These are phyloP conservation scores for Diplodus sargus DNA, from an alignment of 2,797 vertebrate genomes.

Conservation along the genomic window DNA sequence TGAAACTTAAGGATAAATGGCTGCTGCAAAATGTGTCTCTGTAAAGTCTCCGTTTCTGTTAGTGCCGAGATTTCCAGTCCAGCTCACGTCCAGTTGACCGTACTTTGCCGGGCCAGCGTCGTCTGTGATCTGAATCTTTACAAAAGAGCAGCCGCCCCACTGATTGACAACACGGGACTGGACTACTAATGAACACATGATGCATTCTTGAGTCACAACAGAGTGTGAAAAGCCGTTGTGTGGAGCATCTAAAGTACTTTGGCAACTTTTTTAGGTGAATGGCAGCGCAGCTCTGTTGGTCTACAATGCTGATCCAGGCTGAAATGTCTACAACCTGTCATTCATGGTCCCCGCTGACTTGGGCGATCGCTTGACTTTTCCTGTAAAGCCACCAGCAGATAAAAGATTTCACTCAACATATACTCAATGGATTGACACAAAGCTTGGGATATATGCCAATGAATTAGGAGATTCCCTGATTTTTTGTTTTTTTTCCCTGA, in stretches of 20 bases:
- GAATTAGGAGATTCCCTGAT: background rate
- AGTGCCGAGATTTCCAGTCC: constrained; percentile 5
- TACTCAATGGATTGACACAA: background rate
- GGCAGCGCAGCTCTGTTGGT: background rate
- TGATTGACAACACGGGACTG: background rate
- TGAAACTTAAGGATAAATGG: constrained; percentile 25
- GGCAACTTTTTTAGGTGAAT: background rate
- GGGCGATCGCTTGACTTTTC: background rate
- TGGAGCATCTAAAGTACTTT: background rate
- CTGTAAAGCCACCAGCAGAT: background rate
- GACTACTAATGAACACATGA: background rate
- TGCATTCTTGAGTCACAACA: background rate
- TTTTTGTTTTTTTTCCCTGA: background rate
- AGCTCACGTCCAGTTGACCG: background rate
- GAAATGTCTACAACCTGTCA: background rate
- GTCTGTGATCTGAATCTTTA: constrained; percentile 9
- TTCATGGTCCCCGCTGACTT: background rate
- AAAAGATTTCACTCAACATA: background rate
- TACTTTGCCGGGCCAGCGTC: constrained; percentile 3
- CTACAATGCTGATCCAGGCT: background rate
- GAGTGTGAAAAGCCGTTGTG: too few species aligned
- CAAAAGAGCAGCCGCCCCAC: background rate
- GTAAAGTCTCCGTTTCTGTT: constrained; percentile 25
- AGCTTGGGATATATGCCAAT: background rate
- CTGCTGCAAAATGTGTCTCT: constrained; percentile 24